These are phyloP conservation scores for Ochlodes sylvanus DNA, from an alignment of 2,888 invertebrate genomes.

Conservation along the genomic window DNA sequence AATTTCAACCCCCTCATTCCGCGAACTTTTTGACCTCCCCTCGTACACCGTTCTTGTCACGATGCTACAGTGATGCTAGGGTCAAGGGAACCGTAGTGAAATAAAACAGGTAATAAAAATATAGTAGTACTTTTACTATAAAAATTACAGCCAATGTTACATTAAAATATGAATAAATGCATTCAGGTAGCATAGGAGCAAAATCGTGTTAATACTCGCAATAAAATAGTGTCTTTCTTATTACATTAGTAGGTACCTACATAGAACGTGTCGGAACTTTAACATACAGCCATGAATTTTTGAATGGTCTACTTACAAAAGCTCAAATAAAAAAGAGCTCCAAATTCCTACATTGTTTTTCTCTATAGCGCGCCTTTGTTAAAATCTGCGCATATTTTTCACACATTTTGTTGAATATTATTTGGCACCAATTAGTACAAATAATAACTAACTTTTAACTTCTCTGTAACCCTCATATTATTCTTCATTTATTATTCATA, in stretches of 20 bases:
- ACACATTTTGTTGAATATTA: constrained; percentile 2
- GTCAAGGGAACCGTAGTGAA: neutral
- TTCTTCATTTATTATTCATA: too few species aligned
- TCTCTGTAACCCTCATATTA: too few species aligned
- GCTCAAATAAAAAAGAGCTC: neutral
- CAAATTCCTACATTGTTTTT: neutral
- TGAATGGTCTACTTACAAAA: neutral
- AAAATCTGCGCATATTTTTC: neutral
- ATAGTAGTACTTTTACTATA: constrained; percentile 9
- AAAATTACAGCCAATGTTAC: constrained; percentile 27
- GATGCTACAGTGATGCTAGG: too few species aligned
- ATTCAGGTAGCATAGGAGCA: constrained; percentile 11
- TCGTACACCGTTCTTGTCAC: too few species aligned
- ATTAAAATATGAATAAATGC: constrained; percentile 27
- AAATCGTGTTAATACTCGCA: constrained; percentile 15
- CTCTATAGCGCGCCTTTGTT: neutral
- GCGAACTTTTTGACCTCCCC: too few species aligned
- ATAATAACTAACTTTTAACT: too few species aligned
- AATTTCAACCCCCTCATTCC: too few species aligned
- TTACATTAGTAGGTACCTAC: neutral
- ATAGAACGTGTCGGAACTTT: constrained; percentile 11
- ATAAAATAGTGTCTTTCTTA: constrained; percentile 22
- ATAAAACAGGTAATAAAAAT: constrained; percentile 14
- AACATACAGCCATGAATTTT: constrained; percentile 11
- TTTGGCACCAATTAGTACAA: constrained; percentile 12